phyloP scores from a whole-genome alignment of 2,113 vertebrate species.

The Calypte anna region DNA sequence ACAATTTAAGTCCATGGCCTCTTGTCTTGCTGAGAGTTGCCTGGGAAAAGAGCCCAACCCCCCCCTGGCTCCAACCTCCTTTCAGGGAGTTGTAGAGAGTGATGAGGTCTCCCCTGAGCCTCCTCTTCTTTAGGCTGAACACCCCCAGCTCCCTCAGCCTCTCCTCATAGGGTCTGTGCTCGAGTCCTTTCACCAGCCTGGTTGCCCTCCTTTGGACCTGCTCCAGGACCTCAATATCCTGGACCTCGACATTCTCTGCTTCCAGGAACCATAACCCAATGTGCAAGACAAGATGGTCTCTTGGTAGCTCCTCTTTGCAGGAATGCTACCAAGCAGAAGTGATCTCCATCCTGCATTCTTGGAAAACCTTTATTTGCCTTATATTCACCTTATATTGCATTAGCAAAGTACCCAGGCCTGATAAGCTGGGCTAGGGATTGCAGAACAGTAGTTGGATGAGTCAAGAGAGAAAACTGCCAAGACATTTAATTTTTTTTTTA shows the following conservation, averaged over 20 bases:
- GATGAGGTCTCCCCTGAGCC: too few species aligned
- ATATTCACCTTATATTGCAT: not conserved
- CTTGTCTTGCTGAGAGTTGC: too few species aligned
- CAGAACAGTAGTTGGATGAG: not conserved
- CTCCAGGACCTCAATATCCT: too few species aligned
- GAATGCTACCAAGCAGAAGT: not conserved
- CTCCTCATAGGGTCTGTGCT: too few species aligned
- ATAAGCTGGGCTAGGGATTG: not conserved
- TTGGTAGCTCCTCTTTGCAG: not conserved
- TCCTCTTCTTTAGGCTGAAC: too few species aligned
- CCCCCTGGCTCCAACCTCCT: too few species aligned
- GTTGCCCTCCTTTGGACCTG: too few species aligned
- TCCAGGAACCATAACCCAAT: not conserved
- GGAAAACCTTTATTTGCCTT: not conserved
- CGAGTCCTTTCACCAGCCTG: too few species aligned
- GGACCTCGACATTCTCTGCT: not conserved
- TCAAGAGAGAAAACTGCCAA: not conserved
- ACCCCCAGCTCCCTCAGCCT: too few species aligned
- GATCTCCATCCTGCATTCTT: not conserved
- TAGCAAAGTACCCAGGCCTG: not conserved
- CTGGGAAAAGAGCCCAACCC: too few species aligned
- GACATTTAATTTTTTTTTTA: not conserved
- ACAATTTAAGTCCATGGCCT: too few species aligned
- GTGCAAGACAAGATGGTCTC: not conserved
- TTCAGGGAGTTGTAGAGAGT: too few species aligned